phyloP scores from a whole-genome alignment of 1,140 invertebrate genomes.

The Ceratina calcarata region DNA sequence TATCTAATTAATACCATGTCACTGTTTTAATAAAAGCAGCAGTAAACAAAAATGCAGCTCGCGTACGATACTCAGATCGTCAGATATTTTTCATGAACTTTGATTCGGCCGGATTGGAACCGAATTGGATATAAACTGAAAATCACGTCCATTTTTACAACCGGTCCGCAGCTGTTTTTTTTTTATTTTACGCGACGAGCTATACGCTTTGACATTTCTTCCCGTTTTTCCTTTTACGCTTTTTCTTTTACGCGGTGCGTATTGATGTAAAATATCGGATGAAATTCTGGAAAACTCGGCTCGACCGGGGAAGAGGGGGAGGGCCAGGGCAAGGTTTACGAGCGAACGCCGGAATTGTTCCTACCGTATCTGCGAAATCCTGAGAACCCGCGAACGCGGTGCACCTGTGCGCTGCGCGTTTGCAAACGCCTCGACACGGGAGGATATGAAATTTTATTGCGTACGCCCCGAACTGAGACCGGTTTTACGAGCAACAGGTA shows the following conservation, averaged over 20 bases:
- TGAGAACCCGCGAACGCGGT: not conserved
- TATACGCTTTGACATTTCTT: not conserved
- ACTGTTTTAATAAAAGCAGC: no score
- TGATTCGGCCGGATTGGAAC: not conserved
- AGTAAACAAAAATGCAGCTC: no score
- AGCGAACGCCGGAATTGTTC: not conserved
- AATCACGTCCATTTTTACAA: no score
- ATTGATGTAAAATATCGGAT: not conserved
- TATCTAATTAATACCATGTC: no score
- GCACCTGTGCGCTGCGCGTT: not conserved
- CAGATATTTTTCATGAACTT: not conserved
- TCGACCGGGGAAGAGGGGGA: no score
- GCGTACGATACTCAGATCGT: no score
- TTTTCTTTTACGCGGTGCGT: not conserved
- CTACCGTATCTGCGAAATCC: not conserved
- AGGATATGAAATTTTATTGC: slow-evolving; percentile 31
- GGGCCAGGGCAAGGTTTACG: not conserved
- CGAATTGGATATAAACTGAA: not conserved
- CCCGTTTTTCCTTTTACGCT: not conserved
- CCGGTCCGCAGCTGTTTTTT: no score
- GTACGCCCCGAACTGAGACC: not conserved
- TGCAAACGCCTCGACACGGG: not conserved
- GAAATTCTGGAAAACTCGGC: not conserved
- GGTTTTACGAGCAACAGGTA: slow-evolving; percentile 30
- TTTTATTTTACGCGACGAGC: not conserved